A percentile compares a stretch with the other conserved stretches of the same genome.
phyloP scores from a whole-genome alignment of 2,888 invertebrate species.

The Apamea monoglypha region DNA sequence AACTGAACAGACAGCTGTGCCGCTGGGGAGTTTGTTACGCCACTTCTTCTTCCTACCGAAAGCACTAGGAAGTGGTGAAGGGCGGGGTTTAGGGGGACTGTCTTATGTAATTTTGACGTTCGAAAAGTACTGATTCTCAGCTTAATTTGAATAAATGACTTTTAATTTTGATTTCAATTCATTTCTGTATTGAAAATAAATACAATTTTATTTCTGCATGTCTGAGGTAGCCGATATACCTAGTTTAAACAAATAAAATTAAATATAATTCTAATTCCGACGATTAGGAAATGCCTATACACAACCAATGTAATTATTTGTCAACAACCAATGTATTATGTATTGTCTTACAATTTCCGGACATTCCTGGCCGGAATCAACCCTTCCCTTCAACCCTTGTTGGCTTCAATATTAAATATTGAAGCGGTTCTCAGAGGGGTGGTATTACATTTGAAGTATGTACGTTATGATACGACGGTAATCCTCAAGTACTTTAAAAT shows the following conservation, averaged over 20 bases:
- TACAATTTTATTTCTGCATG: neutral
- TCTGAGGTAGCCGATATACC: rapidly evolving
- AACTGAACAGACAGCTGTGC: neutral
- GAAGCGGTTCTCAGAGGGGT: slow-evolving; percentile 18
- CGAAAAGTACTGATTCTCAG: neutral
- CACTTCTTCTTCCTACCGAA: neutral
- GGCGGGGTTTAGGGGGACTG: neutral
- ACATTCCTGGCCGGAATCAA: slow-evolving; percentile 9
- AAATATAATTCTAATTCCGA: neutral
- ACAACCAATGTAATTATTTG: slow-evolving; percentile 26
- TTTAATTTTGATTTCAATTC: neutral
- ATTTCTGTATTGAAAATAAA: neutral
- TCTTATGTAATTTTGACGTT: neutral
- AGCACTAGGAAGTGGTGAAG: neutral
- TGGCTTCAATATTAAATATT: slow-evolving; percentile 45
- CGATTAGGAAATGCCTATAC: neutral
- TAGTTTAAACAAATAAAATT: neutral
- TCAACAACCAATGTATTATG: too few species aligned
- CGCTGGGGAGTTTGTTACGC: neutral
- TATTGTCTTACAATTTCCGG: slow-evolving; percentile 19
- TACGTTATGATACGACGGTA: neutral
- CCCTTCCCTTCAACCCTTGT: slow-evolving; percentile 26
- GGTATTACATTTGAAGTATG: slow-evolving; percentile 18
- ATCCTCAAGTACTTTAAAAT: slow-evolving; percentile 12
- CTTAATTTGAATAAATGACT: neutral